Conservation (phyloP, 2,113 vertebrate species). For the Odocoileus hemionus region DNA sequence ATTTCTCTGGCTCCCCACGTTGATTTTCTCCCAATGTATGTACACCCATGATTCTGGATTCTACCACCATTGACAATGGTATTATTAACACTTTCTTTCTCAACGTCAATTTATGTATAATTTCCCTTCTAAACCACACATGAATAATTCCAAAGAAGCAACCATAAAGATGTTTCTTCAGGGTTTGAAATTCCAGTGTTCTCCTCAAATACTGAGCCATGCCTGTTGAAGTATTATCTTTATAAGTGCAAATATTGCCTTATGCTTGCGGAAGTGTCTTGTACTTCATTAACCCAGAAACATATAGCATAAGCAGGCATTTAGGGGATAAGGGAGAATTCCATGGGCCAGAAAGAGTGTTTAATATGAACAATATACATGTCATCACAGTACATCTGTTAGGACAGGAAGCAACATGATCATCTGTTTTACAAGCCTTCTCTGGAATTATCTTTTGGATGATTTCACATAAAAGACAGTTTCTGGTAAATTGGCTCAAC, state of each 20-base stretch:
- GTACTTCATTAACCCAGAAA: neutral
- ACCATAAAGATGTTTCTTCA: neutral
- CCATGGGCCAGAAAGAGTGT: neutral
- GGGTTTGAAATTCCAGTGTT: neutral
- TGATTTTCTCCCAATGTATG: neutral
- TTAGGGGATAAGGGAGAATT: neutral
- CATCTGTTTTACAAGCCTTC: neutral
- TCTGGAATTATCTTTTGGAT: constrained; percentile 47
- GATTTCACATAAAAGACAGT: constrained; percentile 57
- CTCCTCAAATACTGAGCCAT: neutral
- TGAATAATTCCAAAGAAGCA: neutral
- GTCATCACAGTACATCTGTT: constrained; percentile 19
- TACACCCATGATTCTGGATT: neutral
- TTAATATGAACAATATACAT: neutral
- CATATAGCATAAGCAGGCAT: neutral
- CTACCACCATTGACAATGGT: accelerated
- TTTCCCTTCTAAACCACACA: neutral
- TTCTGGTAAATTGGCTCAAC: constrained; percentile 63
- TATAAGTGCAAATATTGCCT: neutral
- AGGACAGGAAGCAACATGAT: accelerated
- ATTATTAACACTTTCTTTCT: neutral
- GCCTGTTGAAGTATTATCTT: neutral
- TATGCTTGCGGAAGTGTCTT: neutral
- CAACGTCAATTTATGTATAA: neutral
- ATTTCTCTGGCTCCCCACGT: accelerated